Evolutionary conservation across 2,113 vertebrate species (phyloP).

Genomic region (Tretioscincus oriximinensis): DNA sequence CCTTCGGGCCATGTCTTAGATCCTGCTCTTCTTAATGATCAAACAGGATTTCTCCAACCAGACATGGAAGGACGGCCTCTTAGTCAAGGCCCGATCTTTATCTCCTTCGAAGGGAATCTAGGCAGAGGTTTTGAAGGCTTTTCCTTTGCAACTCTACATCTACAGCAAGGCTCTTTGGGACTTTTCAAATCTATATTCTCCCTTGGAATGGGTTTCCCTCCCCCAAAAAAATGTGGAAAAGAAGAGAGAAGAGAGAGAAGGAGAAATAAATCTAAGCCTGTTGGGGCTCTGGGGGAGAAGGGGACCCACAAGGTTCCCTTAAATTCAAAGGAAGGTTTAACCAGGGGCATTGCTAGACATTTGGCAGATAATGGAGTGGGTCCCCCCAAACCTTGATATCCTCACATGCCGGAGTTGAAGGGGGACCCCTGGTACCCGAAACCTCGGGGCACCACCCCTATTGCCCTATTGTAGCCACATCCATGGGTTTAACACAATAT

Average conservation of each 20-base stretch:
- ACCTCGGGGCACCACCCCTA: too few relatives aligned
- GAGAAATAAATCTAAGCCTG: slow-evolving; percentile 55
- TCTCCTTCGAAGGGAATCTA: slow-evolving; percentile 60
- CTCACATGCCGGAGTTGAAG: too few relatives aligned
- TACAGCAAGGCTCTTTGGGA: slow-evolving; percentile 56
- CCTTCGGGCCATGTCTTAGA: slow-evolving; percentile 45
- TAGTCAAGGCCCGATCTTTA: slow-evolving; percentile 61
- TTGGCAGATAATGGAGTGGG: too few relatives aligned
- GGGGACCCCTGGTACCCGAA: too few relatives aligned
- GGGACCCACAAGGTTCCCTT: slow-evolving; percentile 33
- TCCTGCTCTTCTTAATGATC: slow-evolving; percentile 54
- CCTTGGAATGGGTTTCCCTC: slow-evolving; percentile 58
- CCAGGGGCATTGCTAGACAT: too few relatives aligned
- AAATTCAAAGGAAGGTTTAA: neutral
- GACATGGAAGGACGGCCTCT: slow-evolving; percentile 58
- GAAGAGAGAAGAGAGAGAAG: neutral
- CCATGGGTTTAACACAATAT: too few relatives aligned
- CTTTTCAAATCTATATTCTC: slow-evolving; percentile 65
- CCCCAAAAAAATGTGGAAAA: slow-evolving; percentile 38
- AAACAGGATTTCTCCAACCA: slow-evolving; percentile 56
- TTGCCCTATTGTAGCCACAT: too few relatives aligned
- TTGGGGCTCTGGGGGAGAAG: slow-evolving; percentile 42
- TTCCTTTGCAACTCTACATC: slow-evolving; percentile 33
- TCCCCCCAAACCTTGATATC: too few relatives aligned
- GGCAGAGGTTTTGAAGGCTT: slow-evolving; percentile 60